A percentile compares a stretch with the other conserved stretches of the same genome.
phyloP scores from a whole-genome alignment of 2,797 vertebrate genomes.

The Tinamus major region DNA sequence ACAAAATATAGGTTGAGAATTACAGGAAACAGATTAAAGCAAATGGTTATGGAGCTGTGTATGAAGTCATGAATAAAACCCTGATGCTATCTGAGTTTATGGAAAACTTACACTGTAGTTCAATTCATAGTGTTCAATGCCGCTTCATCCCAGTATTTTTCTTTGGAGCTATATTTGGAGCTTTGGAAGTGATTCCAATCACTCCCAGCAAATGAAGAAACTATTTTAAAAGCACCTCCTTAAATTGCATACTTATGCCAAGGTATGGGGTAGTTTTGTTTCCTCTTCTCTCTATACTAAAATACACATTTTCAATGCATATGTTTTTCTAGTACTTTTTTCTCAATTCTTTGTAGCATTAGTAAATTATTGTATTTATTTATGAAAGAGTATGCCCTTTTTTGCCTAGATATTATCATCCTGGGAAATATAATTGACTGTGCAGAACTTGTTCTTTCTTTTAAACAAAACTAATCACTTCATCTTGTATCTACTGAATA shows the following conservation, averaged over 20 bases:
- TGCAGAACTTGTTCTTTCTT: conserved; percentile 17
- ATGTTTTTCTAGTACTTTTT: not conserved
- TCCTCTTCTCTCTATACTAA: not conserved
- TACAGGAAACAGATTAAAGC: not conserved
- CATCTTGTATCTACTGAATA: conserved; percentile 49
- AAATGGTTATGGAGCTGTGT: not conserved
- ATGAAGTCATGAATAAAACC: not conserved
- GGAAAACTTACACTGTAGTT: not conserved
- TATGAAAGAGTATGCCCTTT: not conserved
- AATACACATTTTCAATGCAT: not conserved
- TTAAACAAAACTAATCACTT: not conserved
- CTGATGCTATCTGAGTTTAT: not conserved
- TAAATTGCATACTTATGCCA: not conserved
- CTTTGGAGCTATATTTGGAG: not conserved
- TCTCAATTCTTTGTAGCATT: not conserved
- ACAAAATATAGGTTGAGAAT: not conserved
- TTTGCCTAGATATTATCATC: not conserved
- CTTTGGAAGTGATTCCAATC: not conserved
- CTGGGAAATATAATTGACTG: conserved; percentile 20
- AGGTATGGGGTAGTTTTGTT: not conserved
- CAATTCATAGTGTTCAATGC: not conserved
- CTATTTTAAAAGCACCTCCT: not conserved
- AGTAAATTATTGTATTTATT: not conserved
- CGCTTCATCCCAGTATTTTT: not conserved
- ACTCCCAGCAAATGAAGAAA: not conserved